phyloP scores from a whole-genome alignment of 2,888 invertebrate species.

The Nasonovia ribisnigri region DNA sequence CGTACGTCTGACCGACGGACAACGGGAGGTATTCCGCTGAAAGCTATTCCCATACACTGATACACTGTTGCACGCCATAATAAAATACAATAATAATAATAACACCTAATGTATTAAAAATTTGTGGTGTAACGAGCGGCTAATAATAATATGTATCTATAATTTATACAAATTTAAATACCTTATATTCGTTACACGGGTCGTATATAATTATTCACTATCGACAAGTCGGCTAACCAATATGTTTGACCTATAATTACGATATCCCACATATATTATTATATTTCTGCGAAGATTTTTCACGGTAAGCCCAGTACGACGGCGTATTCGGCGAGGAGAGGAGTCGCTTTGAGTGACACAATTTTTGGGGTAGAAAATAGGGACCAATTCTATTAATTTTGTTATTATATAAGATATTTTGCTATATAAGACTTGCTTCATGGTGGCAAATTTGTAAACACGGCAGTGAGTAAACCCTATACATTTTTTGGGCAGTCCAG shows the following conservation, averaged over 20 bases:
- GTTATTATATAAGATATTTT: too few relatives aligned
- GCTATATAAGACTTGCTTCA: too few relatives aligned
- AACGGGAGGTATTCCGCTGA: slow-evolving; percentile 18
- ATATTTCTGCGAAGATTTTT: background rate
- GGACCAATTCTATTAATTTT: background rate
- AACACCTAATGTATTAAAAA: background rate
- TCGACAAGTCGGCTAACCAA: background rate
- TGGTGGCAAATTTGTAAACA: background rate
- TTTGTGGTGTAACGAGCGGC: background rate
- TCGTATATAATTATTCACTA: background rate
- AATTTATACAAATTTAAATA: background rate
- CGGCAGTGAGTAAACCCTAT: background rate
- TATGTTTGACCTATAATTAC: background rate
- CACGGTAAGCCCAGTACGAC: background rate
- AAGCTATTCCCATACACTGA: background rate
- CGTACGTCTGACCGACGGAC: slow-evolving; percentile 8
- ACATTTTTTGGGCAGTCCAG: background rate
- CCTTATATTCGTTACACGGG: background rate
- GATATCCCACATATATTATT: background rate
- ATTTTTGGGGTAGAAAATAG: background rate
- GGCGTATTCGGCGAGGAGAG: background rate
- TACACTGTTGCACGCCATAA: background rate
- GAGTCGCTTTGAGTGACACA: background rate
- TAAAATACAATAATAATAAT: background rate
- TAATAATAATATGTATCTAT: background rate